phyloP scores from a whole-genome alignment of 2,113 vertebrate genomes.

The Nothobranchius furzeri region DNA sequence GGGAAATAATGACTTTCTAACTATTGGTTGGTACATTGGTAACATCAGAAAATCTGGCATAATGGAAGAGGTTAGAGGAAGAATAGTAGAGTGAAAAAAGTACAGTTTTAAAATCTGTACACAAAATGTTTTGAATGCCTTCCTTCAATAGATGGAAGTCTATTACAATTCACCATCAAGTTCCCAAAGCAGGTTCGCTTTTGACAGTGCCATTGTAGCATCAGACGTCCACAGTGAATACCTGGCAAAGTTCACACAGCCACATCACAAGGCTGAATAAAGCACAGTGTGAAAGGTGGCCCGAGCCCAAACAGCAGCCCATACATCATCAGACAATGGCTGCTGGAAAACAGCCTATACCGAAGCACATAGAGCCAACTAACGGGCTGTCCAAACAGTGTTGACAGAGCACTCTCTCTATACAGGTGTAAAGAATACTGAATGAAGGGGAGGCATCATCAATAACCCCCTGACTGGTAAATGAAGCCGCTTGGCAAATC shows the following conservation, averaged over 20 bases:
- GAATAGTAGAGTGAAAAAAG: neutral
- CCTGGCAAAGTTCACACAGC: slow-evolving; percentile 45
- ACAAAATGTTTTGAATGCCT: slow-evolving; percentile 14
- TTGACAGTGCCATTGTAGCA: slow-evolving; percentile 36
- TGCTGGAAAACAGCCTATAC: slow-evolving; percentile 49
- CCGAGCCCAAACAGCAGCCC: slow-evolving; percentile 49
- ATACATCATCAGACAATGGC: slow-evolving; percentile 72
- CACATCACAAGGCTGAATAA: slow-evolving; percentile 56
- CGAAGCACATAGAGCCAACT: slow-evolving; percentile 40
- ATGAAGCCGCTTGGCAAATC: slow-evolving; percentile 43
- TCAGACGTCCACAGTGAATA: slow-evolving; percentile 35
- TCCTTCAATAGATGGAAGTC: slow-evolving; percentile 1
- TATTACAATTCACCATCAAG: slow-evolving; percentile 4
- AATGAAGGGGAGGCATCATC: slow-evolving; percentile 50
- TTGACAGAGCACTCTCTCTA: slow-evolving; percentile 37
- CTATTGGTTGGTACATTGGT: neutral
- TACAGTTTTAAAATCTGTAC: slow-evolving; percentile 1
- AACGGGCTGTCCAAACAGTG: slow-evolving; percentile 53
- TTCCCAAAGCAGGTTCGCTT: slow-evolving; percentile 25
- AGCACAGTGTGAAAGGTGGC: slow-evolving; percentile 55
- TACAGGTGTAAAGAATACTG: slow-evolving; percentile 48
- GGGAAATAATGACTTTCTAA: neutral
- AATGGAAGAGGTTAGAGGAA: neutral
- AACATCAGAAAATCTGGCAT: neutral
- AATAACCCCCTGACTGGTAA: slow-evolving; percentile 51